These are phyloP conservation scores for Phoenicopterus ruber DNA, from an alignment of 2,113 vertebrate species.

Conservation along the genomic window DNA sequence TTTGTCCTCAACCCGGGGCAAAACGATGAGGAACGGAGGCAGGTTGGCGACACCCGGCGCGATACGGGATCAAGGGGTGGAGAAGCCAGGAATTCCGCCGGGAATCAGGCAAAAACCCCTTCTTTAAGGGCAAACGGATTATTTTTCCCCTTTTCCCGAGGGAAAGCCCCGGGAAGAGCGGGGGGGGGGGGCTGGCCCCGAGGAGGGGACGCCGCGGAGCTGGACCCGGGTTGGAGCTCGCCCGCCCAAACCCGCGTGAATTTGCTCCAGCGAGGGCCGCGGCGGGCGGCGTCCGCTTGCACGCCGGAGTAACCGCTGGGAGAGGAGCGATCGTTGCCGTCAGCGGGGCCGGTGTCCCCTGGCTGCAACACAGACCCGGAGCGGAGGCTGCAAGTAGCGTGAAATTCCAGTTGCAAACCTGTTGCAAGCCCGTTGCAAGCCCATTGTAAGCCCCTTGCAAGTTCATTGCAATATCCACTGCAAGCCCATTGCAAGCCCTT, in stretches of 20 bases:
- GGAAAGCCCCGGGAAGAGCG: background rate
- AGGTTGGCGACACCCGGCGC: background rate
- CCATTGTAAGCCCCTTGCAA: background rate
- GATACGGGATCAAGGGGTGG: rapidly evolving
- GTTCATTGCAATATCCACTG: too few species aligned
- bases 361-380: rapidly evolving
- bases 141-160: background rate
- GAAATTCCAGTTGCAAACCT: too few species aligned
- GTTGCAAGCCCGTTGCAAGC: background rate
- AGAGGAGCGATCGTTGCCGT: background rate
- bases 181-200: background rate
- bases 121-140: background rate
- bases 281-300: too few species aligned
- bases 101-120: background rate
- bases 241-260: background rate
- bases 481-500: background rate
- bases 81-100: background rate
- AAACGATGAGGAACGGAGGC: background rate
- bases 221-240: background rate
- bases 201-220: background rate
- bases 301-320: rapidly evolving
- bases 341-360: background rate
- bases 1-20: background rate
- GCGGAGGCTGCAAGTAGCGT: background rate
- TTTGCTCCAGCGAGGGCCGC: too few species aligned